Base-by-base conservation (phyloP, 2,888 invertebrate species). In the Luffia ferchaultella region DNA sequence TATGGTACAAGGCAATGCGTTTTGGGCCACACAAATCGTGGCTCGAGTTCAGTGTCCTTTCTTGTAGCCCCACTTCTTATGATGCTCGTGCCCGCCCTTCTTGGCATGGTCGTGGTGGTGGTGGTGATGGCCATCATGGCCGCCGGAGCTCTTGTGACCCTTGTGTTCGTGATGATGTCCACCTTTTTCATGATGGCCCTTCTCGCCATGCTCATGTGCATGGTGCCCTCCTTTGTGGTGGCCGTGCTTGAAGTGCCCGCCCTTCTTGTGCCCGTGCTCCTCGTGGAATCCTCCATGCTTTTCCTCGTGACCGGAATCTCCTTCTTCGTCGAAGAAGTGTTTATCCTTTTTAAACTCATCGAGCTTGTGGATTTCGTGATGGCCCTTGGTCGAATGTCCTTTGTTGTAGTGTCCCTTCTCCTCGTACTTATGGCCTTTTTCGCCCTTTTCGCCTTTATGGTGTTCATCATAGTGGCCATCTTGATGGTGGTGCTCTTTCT, bases 281-380 rank as follows among this genome's bases (percentile, higher is more conserved):
- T 93, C 91, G 64, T 93, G 91, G 70, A 89, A 90, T 40, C 88
- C 91, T 54, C 93, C 93, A 64, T 93, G 92, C 63, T 93, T 92
- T 65, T 92, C 91, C 68, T 93, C 92, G 60, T 91, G 91, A 0
- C 90, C 93, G 44, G 89, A 89, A 62, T 92, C 92, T 59, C 93
- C 93, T 62, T 93, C 90, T 73, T 93, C 93, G 60, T 94, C 93
- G 70, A 90, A 93, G 88, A 92, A 93, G 64, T 93, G 90, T 65
- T 94, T 93, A 63, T 93, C 91, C 70, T 94, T 94, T 68, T 93
- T 92, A 74, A 88, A 93, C 73, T 94, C 94, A 70, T 95, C 93
- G 54, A 92, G 74, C 65, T 95, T 94, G 74, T 95, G 93, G 5
- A 93, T 86, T 68, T 93, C 91, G 67, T 95, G 94, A 58, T 93